phyloP scores from a whole-genome alignment of 1,140 invertebrate genomes.

The Polypedilum vanderplanki region DNA sequence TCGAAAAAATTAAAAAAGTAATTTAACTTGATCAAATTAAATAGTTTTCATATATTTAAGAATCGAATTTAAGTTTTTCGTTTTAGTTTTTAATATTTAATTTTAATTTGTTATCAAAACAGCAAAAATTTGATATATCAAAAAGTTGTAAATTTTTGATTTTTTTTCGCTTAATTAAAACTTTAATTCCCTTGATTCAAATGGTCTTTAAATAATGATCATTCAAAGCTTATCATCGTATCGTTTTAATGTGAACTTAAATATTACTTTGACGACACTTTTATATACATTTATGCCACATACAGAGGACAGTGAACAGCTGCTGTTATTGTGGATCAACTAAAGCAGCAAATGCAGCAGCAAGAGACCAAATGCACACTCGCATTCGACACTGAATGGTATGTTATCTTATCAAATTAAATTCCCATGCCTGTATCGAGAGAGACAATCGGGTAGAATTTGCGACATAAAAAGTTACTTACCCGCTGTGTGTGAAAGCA shows the following conservation, averaged over 20 bases:
- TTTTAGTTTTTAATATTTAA: too few relatives aligned
- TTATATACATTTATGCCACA: slow-evolving; percentile 5
- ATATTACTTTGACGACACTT: slow-evolving; percentile 27
- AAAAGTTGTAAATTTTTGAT: not conserved
- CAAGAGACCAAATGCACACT: too few relatives aligned
- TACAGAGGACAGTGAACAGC: not conserved
- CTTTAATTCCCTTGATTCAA: not conserved
- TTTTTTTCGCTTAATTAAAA: not conserved
- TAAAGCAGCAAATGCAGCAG: too few relatives aligned
- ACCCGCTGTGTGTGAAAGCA: slow-evolving; percentile 11
- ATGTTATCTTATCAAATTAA: slow-evolving; percentile 26
- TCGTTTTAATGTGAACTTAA: slow-evolving; percentile 10
- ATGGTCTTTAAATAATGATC: slow-evolving; percentile 21
- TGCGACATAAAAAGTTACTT: slow-evolving; percentile 29
- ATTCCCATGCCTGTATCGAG: not conserved
- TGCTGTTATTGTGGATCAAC: not conserved
- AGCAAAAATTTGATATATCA: too few relatives aligned
- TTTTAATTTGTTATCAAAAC: too few relatives aligned
- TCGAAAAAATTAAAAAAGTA: too few relatives aligned
- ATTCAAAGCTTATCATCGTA: not conserved
- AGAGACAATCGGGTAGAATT: slow-evolving; percentile 13
- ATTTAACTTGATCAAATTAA: too few relatives aligned
- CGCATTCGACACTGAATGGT: not conserved
- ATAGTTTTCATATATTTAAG: too few relatives aligned
- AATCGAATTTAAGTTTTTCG: too few relatives aligned